Evolutionary conservation across 1,140 invertebrate species (phyloP).

Genomic region (Procambarus virginalis): DNA sequence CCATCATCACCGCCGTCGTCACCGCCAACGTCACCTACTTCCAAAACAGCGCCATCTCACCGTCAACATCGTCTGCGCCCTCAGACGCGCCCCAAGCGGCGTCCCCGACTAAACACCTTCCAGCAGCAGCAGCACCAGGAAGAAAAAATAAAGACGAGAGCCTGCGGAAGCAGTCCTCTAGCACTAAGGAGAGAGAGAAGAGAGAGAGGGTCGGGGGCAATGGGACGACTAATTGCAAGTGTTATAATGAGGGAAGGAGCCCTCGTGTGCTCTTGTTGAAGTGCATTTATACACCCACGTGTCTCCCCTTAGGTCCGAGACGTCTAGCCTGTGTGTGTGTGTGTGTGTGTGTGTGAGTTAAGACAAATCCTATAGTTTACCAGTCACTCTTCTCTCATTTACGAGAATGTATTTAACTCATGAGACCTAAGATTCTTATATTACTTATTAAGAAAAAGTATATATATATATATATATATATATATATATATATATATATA

Average conservation of each 20-base stretch:
- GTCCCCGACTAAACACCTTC: background rate
- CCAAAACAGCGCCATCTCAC: too few relatives aligned
- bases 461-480: background rate
- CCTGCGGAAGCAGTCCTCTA: background rate
- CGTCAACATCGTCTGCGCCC: too few relatives aligned
- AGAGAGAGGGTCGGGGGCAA: background rate
- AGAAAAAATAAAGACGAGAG: slow-evolving; percentile 1
- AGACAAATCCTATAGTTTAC: background rate
- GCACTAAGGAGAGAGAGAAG: background rate
- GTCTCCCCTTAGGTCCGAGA: background rate
- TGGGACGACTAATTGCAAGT: background rate
- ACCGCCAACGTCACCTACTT: background rate
- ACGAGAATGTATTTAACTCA: background rate
- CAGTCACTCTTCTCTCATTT: background rate
- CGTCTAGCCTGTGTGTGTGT: background rate
- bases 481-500: slow-evolving; percentile 30
- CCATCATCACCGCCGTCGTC: slow-evolving; percentile 3
- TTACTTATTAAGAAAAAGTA: background rate
- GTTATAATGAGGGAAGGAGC: background rate
- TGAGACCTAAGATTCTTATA: background rate
- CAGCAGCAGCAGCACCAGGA: background rate
- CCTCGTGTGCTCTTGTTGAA: too few relatives aligned
- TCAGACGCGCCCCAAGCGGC: background rate
- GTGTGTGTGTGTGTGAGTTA: too few relatives aligned
- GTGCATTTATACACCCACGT: background rate